Percentiles rank a stretch among this genome's conserved stretches.
Evolutionary conservation across 2,888 invertebrate genomes (phyloP).

Genomic region (Drosophila picticornis): DNA sequence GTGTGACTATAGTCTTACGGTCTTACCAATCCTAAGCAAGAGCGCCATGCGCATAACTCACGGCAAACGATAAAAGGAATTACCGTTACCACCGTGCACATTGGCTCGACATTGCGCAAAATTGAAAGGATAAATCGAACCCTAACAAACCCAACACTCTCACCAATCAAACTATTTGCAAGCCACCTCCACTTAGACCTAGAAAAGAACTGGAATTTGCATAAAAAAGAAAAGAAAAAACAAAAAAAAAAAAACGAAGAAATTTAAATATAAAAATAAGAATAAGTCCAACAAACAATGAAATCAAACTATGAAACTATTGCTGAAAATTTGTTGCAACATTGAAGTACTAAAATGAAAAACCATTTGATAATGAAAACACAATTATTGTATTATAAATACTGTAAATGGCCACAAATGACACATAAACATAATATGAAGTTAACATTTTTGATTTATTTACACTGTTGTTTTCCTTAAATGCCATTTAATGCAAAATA

Average conservation of each 20-base stretch:
- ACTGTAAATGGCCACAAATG: constrained; percentile 68
- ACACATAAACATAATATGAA: constrained; percentile 66
- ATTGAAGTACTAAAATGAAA: constrained; percentile 74
- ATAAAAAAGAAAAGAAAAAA: constrained; percentile 7
- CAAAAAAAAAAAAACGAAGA: constrained; percentile 3
- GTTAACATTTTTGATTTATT: constrained; percentile 67
- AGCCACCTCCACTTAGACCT: constrained; percentile 28
- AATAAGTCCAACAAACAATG: constrained; percentile 28
- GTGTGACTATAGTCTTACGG: constrained; percentile 54
- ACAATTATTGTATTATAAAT: constrained; percentile 71
- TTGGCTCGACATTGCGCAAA: constrained; percentile 61
- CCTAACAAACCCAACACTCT: constrained; percentile 20
- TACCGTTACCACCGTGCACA: constrained; percentile 45
- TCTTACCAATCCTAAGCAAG: constrained; percentile 33
- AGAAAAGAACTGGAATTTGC: constrained; percentile 77
- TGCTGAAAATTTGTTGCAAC: constrained; percentile 76
- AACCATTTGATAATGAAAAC: constrained; percentile 25
- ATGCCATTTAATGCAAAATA: constrained; percentile 65
- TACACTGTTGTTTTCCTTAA: constrained; percentile 66
- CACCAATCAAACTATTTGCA: constrained; percentile 13
- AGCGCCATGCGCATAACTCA: constrained; percentile 20
- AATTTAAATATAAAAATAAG: constrained; percentile 8
- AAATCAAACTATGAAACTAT: constrained; percentile 17
- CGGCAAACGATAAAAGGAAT: constrained; percentile 35
- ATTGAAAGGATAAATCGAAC: constrained; percentile 17